Base-by-base conservation (phyloP, 2,797 vertebrate genomes). In the Onychomys torridus region DNA sequence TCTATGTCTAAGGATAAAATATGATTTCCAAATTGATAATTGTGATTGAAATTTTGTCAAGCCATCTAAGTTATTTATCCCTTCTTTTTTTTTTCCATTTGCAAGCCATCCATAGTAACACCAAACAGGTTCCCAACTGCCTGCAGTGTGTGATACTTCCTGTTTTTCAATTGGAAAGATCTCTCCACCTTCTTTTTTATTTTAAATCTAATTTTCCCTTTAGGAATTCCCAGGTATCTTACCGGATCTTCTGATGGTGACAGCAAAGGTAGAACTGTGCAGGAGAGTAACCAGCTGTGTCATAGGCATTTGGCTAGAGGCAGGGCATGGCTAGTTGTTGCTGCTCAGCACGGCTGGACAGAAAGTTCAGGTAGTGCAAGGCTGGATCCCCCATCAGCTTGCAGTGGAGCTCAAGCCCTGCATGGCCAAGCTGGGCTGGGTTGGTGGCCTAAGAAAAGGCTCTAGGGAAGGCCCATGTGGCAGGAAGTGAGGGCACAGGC, bases 391-490 rank as follows among this genome's bases (percentile, higher is more conserved):
- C 5, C n/a, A 37, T 37, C n/a, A 71, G n/a, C n/a, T 73, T 40
- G 16, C 17, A 9, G 21, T 25, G 21, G 4, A 5, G n/a, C 21
- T 11, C 11, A 11, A 73, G 21, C 21, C 37, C 4, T 0, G 37
- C 40, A 21, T n/a, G 71, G 21, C 4, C 71, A 40, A 73, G 4
- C 10, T 73, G 37, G 10, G 1, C 63, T 65, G 13, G 29, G 12
- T 32, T 65, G 29, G 29, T 65, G 0, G 37, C 37, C 37, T 73
- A 21, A 5, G 34, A 25, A 73, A 21, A 9, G 37, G 19, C 21
- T 73, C n/a, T 23, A 73, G 21, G 9, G 10, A 73, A 40, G 21
- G 71, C 10, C 37, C 0, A 2, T 40, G 37, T 73, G 37, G 16
- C 37, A 73, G 71, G 21, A 73, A 12, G n/a, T 40, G 37, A 73